Conservation (phyloP, 2,797 vertebrate genomes). For the Crenichthys baileyi region DNA sequence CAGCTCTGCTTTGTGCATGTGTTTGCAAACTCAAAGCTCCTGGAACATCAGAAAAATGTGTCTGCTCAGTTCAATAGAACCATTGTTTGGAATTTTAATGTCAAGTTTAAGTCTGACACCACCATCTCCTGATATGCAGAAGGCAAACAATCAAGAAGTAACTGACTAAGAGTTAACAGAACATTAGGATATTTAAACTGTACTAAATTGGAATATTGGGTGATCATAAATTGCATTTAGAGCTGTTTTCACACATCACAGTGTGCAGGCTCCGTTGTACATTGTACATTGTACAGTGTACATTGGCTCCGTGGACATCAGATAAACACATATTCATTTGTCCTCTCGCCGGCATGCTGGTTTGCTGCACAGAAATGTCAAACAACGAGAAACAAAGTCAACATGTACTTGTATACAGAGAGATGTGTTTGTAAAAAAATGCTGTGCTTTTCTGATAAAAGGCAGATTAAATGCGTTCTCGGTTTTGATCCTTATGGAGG, state of each 20-base stretch:
- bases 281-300: too few species aligned
- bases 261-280: conserved; percentile 46
- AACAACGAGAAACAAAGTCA: conserved; percentile 55
- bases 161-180: neutral
- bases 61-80: conserved; percentile 45
- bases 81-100: conserved; percentile 45
- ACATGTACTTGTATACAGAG: conserved; percentile 35
- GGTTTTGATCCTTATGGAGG: conserved; percentile 23
- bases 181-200: neutral
- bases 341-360: conserved; percentile 30
- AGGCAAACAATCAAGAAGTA: neutral
- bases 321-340: conserved; percentile 52
- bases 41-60: conserved; percentile 33
- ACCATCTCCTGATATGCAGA: conserved; percentile 1
- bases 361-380: conserved; percentile 46
- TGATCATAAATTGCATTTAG: conserved; percentile 4
- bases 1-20: conserved; percentile 31
- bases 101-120: conserved; percentile 26
- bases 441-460: conserved; percentile 18
- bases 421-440: conserved; percentile 23
- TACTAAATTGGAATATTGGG: neutral
- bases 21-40: conserved; percentile 43
- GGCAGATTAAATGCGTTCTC: conserved; percentile 20
- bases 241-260: conserved; percentile 16
- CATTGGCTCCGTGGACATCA: conserved; percentile 23